Evolutionary conservation across 2,797 vertebrate species (phyloP), one percentile per base, ranked within the genome.

Genomic region (Molossus molossus): DNA sequence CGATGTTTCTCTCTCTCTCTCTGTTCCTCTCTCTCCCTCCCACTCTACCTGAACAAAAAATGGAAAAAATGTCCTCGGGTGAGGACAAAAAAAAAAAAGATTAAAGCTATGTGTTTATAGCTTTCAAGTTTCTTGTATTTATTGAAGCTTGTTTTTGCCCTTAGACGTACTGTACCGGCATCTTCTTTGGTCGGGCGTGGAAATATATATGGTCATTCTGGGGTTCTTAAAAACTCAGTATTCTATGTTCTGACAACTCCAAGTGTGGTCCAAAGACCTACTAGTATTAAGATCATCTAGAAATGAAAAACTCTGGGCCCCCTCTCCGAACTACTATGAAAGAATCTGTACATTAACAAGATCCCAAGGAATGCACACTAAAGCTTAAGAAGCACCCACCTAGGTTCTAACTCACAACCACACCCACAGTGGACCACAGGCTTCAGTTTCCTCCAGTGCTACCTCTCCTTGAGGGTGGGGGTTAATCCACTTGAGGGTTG

Each of bases 71-170:
- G 33, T 33, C 33, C 33, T 33, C 33, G 33, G 33, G 33, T 33
- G 33, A 33, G 33, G 33, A 33, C 3, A 33, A 33, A 33, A 33
- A 33, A 33, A 33, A 33, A 33, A 33, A 29, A 50, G 11, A 17
- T 88, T 64, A 77, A 64, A 82, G n/a, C 10, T 55, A 5, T 75
- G 0, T 64, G 37, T 93, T 95, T 92, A 75, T 90, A 72, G 18
- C 12, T 87, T 23, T 9, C 25, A 55, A 25, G 14, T 58, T 90
- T 69, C 29, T 65, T 48, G 1, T 14, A 10, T 27, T 67, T 81
- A 57, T 72, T 29, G 11, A 9, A 50, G 15, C 11, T 9, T 87
- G 1, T 3, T 85, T 75, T 76, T 86, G 25, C 6, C 45, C n/a
- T 29, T 50, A 67, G 9, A n/a, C 1, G 1, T 57, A 62, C 0